Percentiles rank a stretch among this genome's conserved stretches.
Evolutionary conservation across 1,140 invertebrate genomes (phyloP).

Genomic region (Drosophila insularis): DNA sequence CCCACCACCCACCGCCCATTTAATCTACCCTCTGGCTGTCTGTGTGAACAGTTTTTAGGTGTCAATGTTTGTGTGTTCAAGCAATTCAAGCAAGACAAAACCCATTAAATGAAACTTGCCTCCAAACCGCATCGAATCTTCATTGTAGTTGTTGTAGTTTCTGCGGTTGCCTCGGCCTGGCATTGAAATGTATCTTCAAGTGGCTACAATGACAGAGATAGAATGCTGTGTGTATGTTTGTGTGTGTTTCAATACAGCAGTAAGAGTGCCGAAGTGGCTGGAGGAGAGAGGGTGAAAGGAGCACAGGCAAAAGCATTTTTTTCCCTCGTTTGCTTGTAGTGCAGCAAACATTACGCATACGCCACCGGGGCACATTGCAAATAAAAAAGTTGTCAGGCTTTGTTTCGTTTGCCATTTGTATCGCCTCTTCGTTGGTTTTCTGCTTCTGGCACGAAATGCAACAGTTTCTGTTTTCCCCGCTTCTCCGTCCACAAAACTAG

Average conservation of each 20-base stretch:
- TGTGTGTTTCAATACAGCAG: background rate
- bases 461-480: background rate
- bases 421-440: constrained; percentile 3
- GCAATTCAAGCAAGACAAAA: constrained; percentile 34
- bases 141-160: constrained; percentile 24
- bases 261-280: background rate
- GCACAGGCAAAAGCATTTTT: constrained; percentile 9
- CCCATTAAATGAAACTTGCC: constrained; percentile 52
- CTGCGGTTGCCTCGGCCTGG: constrained; percentile 11
- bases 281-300: background rate
- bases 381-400: constrained; percentile 17
- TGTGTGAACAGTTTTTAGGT: constrained; percentile 34
- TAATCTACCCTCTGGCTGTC: background rate
- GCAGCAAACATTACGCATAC: constrained; percentile 47
- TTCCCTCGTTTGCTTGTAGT: background rate
- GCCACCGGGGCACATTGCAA: constrained; percentile 27
- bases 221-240: background rate
- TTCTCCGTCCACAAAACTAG: background rate
- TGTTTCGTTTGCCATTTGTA: constrained; percentile 33
- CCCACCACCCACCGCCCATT: background rate
- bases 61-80: constrained; percentile 36
- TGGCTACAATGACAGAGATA: constrained; percentile 42
- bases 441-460: constrained; percentile 36
- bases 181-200: constrained; percentile 41
- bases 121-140: constrained; percentile 40